phyloP scores from a whole-genome alignment of 2,888 invertebrate genomes.

The Coronaproctus castanopsis region DNA sequence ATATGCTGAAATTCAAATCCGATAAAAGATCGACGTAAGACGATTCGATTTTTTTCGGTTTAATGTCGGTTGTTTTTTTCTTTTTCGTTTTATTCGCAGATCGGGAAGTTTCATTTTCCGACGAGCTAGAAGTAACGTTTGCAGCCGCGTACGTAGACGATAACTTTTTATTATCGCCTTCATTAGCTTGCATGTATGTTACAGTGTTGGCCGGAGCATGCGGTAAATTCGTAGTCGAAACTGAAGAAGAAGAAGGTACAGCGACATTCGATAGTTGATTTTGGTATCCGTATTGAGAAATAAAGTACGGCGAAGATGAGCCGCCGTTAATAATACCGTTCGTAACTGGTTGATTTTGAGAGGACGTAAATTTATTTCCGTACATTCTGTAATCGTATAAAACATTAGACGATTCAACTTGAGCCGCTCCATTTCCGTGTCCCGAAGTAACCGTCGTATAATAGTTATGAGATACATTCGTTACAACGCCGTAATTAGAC shows the following conservation, averaged over 20 bases:
- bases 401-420: constrained; percentile 30
- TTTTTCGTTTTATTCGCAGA: background rate
- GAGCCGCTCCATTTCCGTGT: too few relatives aligned
- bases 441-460: too few relatives aligned
- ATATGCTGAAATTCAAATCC: constrained; percentile 51
- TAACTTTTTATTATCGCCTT: background rate
- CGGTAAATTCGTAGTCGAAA: constrained; percentile 18
- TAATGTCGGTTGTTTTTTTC: constrained; percentile 5
- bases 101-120: background rate
- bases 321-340: constrained; percentile 3
- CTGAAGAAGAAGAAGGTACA: background rate
- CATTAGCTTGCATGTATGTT: constrained; percentile 26
- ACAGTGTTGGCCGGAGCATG: constrained; percentile 21
- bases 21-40: constrained; percentile 50
- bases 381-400: constrained; percentile 22
- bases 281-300: constrained; percentile 32
- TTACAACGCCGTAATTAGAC: too few relatives aligned
- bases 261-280: constrained; percentile 19
- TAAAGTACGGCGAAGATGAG: too few relatives aligned
- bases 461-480: too few relatives aligned
- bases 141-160: background rate
- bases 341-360: constrained; percentile 8
- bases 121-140: background rate
- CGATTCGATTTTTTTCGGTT: constrained; percentile 12
- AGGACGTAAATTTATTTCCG: constrained; percentile 17